phyloP scores from a whole-genome alignment of 2,888 invertebrate genomes.

The Lasioglossum marginatum region DNA sequence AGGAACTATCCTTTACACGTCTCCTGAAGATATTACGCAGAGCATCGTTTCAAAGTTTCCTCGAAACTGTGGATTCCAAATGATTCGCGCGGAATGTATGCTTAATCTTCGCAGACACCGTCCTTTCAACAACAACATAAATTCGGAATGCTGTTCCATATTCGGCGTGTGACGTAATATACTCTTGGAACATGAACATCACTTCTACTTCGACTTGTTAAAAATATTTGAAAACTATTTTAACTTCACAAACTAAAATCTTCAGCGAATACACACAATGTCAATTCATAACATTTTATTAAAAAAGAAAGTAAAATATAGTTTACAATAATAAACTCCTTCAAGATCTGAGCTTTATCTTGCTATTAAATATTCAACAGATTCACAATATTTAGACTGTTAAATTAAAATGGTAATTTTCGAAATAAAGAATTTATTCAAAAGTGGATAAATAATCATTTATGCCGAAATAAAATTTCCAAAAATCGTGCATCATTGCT shows the following conservation, averaged over 20 bases:
- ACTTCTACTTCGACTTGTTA: background rate
- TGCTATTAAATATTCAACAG: background rate
- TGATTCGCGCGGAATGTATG: background rate
- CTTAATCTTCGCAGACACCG: background rate
- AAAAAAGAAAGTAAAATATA: background rate
- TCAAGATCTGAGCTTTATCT: background rate
- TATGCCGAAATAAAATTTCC: background rate
- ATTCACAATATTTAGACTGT: background rate
- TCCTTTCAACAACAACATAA: background rate
- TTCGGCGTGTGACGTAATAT: background rate
- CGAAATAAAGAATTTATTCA: background rate
- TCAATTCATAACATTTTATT: background rate
- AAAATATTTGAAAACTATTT: background rate
- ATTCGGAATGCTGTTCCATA: background rate
- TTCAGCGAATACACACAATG: background rate
- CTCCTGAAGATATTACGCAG: background rate
- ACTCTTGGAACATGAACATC: background rate
- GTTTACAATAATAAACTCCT: background rate
- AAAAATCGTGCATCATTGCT: background rate
- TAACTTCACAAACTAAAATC: background rate
- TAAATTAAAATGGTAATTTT: background rate
- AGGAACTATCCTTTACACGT: constrained; percentile 10
- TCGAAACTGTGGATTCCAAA: background rate
- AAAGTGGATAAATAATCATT: background rate
- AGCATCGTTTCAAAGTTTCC: constrained; percentile 9